Conservation (phyloP, 2,797 vertebrate species). For the Steatocranus sp. region DNA sequence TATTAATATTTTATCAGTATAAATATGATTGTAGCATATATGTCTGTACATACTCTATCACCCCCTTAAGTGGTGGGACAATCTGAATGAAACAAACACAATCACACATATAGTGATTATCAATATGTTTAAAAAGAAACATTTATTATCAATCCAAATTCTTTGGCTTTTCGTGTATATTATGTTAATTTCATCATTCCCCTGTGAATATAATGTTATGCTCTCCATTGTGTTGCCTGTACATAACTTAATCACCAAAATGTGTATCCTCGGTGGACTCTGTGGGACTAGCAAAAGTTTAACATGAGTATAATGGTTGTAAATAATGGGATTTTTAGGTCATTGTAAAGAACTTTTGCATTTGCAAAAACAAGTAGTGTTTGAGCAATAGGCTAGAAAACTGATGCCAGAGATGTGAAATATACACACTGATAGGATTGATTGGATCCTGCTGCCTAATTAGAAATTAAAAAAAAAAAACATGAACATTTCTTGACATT, state of each 20-base stretch:
- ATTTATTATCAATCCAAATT: neutral
- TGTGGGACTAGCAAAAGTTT: neutral
- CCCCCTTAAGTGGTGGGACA: neutral
- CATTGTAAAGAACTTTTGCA: neutral
- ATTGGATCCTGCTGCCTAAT: neutral
- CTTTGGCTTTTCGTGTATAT: neutral
- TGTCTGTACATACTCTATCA: neutral
- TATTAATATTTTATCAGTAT: neutral
- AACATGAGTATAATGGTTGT: neutral
- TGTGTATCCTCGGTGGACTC: neutral
- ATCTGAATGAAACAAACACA: neutral
- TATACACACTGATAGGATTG: neutral
- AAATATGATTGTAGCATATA: neutral
- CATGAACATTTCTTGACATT: neutral
- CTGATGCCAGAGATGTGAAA: neutral
- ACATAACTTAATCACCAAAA: neutral
- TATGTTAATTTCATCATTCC: neutral
- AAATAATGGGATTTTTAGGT: neutral
- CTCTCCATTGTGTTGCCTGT: neutral
- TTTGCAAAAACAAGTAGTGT: neutral
- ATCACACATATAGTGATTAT: neutral
- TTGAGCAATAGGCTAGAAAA: neutral
- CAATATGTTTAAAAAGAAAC: neutral
- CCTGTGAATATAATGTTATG: neutral
- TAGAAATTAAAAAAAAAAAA: neutral